phyloP scores from a whole-genome alignment of 2,113 vertebrate species.

The Indicator indicator region DNA sequence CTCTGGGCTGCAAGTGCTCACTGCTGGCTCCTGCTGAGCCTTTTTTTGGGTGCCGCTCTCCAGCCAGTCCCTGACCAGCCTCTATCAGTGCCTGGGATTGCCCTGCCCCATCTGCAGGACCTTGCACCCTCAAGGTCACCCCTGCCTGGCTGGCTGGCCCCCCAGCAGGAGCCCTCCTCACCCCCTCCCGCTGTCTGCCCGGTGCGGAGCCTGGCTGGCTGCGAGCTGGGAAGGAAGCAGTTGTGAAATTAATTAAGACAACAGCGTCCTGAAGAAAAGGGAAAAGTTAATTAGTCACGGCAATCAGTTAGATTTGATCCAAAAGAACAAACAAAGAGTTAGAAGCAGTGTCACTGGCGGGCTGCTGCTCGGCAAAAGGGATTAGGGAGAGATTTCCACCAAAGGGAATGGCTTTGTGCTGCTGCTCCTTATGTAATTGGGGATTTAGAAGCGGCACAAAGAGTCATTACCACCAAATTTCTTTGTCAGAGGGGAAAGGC shows the following conservation, averaged over 20 bases:
- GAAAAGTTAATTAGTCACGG: slow-evolving; percentile 79
- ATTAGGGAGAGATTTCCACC: slow-evolving; percentile 76
- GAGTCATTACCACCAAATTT: slow-evolving; percentile 75
- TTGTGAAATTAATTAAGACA: slow-evolving; percentile 80
- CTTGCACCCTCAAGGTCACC: neutral
- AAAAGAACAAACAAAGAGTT: slow-evolving; percentile 78
- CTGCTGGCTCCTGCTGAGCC: no score
- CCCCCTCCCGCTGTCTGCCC: neutral
- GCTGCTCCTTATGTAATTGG: slow-evolving; percentile 76
- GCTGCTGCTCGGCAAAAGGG: slow-evolving; percentile 76
- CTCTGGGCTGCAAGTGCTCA: no score
- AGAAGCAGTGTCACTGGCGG: slow-evolving; percentile 71
- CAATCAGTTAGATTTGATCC: slow-evolving; percentile 81
- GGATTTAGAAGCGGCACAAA: slow-evolving; percentile 76
- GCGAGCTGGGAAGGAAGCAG: slow-evolving; percentile 57
- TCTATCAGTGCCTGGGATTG: no score
- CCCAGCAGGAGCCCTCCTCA: accelerated
- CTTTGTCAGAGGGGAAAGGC: slow-evolving; percentile 50
- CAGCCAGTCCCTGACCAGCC: no score
- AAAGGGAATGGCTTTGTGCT: slow-evolving; percentile 75
- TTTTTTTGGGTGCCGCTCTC: no score
- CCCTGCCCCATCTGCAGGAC: no score
- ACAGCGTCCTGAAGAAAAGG: slow-evolving; percentile 74
- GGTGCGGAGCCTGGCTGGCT: slow-evolving; percentile 29
- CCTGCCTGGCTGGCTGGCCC: accelerated